Evolutionary conservation across 92 coral and sea anemone genomes (phyloP).

Genomic region (Plumapathes pennacea): DNA sequence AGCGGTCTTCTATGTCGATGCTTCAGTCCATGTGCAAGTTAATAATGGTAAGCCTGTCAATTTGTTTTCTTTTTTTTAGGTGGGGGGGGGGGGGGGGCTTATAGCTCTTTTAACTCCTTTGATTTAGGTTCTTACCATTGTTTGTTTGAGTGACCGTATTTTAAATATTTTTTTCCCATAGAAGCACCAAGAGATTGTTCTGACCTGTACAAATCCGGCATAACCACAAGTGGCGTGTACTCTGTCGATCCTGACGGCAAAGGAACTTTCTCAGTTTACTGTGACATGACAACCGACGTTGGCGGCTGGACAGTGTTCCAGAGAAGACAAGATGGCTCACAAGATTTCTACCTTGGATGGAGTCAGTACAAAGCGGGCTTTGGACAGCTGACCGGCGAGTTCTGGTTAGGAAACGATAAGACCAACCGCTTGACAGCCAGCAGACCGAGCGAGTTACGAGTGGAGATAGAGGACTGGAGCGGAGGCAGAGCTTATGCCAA

Average conservation of each 20-base stretch:
- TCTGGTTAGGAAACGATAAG: conserved; percentile 35
- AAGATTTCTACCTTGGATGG: conserved; percentile 16
- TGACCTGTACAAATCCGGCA: conserved; percentile 1
- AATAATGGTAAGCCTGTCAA: too few relatives aligned
- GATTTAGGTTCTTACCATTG: too few relatives aligned
- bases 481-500: conserved; percentile 10
- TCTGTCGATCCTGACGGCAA: conserved; percentile 9
- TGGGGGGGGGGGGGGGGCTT: too few relatives aligned
- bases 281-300: conserved; percentile 47
- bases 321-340: conserved; percentile 27
- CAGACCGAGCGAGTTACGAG: conserved; percentile 10
- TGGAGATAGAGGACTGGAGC: conserved; percentile 42
- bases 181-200: conserved; percentile 11
- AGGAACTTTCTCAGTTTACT: conserved; percentile 8
- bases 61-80: too few relatives aligned
- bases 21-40: not conserved
- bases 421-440: conserved; percentile 22
- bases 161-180: too few relatives aligned
- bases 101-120: too few relatives aligned
- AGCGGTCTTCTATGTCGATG: not conserved
- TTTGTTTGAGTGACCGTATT: too few relatives aligned
- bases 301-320: conserved; percentile 47
- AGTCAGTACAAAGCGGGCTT: conserved; percentile 24
- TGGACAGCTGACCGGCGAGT: conserved; percentile 20
- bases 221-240: conserved; percentile 1